Conservation (phyloP, 2,113 vertebrate species). For the Cynopterus brachyotis region DNA sequence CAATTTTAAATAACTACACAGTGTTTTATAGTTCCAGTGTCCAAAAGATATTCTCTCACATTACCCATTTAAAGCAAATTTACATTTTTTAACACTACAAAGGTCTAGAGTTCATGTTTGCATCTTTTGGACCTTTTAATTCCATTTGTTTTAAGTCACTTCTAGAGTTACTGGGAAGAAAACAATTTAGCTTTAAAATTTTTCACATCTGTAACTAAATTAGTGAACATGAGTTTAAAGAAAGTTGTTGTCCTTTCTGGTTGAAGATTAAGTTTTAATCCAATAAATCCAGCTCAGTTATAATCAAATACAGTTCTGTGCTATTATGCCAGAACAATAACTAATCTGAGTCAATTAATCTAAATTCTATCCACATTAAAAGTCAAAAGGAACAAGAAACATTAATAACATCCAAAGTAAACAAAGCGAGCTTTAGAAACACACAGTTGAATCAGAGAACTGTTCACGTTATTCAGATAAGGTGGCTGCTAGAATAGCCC, state of each 20-base stretch:
- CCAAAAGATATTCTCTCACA: background rate
- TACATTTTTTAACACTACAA: background rate
- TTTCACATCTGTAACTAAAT: background rate
- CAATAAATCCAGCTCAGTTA: background rate
- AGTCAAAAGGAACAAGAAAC: slow-evolving; percentile 2
- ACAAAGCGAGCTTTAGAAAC: background rate
- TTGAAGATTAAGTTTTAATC: slow-evolving; percentile 39
- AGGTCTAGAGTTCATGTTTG: background rate
- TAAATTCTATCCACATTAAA: background rate
- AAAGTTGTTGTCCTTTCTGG: background rate
- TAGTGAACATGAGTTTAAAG: background rate
- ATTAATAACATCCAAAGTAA: slow-evolving; percentile 6
- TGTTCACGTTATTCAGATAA: background rate
- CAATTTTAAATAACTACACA: background rate
- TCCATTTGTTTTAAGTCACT: background rate
- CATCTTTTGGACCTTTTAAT: background rate
- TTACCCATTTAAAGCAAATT: background rate
- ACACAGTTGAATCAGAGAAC: background rate
- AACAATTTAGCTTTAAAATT: background rate
- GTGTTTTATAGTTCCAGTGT: background rate
- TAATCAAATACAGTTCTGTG: background rate
- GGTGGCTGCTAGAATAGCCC: background rate
- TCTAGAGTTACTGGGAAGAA: background rate
- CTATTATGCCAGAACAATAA: background rate
- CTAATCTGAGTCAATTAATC: background rate